Evolutionary conservation across 2,888 invertebrate genomes (phyloP), one percentile per base, ranked within the genome.

Genomic region (Pseudococcus jackbeardsleyi): DNA sequence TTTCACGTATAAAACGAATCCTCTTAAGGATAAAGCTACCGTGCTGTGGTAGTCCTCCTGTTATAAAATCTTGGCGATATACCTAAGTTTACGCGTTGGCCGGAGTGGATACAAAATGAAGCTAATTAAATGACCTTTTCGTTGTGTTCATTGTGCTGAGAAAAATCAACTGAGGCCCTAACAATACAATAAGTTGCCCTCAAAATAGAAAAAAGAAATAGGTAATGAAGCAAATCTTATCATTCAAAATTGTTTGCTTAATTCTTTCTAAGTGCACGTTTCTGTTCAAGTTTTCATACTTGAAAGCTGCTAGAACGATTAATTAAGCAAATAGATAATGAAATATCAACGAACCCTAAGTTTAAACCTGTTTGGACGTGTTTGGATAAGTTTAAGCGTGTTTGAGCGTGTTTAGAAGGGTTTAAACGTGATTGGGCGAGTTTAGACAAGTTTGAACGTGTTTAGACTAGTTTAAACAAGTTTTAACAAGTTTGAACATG

Each of bases 91-190:
- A 15, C 5, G 12, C 68, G 33, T 11, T 33, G 26, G 26, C 26
- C 3, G 26, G 26, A 33, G 26, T 33, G 26, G 26, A 33, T 33
- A 72, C 5, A 7, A 72, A 72, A 33, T 72, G 26, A 12, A 26
- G 33, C 68, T 72, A 72, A 72, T 72, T 72, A 72, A 72, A 72
- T 72, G 68, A 72, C 68, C 68, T 72, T 2, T 19, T 64, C 68
- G 26, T 19, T 11, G 59, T 33, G 26, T 72, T 12, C 68, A 72
- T 72, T 72, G 26, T 72, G 68, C 33, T 9, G 33, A 72, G 33
- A 72, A 72, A 72, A 72, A 72, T 72, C 68, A 72, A 22, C 68
- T 11, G 6, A 12, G 12, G 33, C 15, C 68, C 68, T 33, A 26
- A 72, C 68, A 72, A 42, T 82, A 42, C 26, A 48, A 82, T 48